Conservation (phyloP, 2,888 invertebrate species). For the Lamellibrachia satsuma region DNA sequence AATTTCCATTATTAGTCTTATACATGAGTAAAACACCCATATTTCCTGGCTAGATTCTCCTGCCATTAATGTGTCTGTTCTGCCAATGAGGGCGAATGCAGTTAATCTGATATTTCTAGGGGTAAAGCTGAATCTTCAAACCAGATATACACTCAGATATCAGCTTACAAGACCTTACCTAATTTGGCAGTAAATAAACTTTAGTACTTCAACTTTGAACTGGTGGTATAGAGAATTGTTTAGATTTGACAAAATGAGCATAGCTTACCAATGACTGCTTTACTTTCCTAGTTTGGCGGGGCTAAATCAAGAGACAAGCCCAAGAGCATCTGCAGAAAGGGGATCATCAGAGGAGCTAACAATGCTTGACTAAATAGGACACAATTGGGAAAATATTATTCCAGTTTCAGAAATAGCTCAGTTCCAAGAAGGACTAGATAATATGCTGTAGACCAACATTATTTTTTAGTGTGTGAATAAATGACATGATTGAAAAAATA, state of each 20-base stretch:
- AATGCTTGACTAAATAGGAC: not conserved
- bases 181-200: not conserved
- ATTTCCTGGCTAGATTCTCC: not conserved
- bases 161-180: not conserved
- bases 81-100: not conserved
- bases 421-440: not conserved
- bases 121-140: not conserved
- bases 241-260: not conserved
- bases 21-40: not conserved
- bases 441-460: not conserved
- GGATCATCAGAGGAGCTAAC: not conserved
- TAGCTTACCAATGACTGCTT: not conserved
- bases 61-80: not conserved
- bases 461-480: not conserved
- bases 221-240: not conserved
- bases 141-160: not conserved
- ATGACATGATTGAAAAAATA: not conserved
- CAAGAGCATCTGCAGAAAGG: not conserved
- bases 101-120: not conserved
- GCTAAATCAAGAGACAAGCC: not conserved
- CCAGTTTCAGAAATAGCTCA: not conserved
- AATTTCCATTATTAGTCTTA: not conserved
- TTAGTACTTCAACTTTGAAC: not conserved
- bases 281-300: not conserved
- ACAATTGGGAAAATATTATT: too few species aligned